Evolutionary conservation across 2,888 invertebrate genomes (phyloP), one percentile per base, ranked within the genome.

Genomic region (Carcina quercana): DNA sequence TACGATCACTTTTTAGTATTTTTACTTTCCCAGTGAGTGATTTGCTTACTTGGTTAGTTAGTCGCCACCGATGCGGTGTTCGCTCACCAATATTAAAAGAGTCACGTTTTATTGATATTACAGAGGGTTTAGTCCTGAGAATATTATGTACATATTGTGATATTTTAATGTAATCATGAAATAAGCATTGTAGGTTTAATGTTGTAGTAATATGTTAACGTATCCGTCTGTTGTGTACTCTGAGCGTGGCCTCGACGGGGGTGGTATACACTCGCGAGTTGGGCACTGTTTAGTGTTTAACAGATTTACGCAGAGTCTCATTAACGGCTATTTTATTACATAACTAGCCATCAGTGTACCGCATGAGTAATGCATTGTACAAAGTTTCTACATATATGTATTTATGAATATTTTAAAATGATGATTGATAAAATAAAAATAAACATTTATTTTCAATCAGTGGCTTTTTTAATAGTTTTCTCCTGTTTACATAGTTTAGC

Each of bases 61-160:
- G n/a, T n/a, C n/a, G n/a, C n/a, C n/a, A n/a, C n/a, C n/a, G n/a
- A n/a, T n/a, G n/a, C n/a, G n/a, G n/a, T n/a, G n/a, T n/a, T 61
- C 59, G 54, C 61, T 53, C 60, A 56, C 55, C 51, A 54, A 56
- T 59, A 37, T 57, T 41, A 43, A 28, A 35, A n/a, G n/a, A n/a
- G n/a, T n/a, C n/a, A n/a, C n/a, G n/a, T n/a, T n/a, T n/a, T 42
- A 75, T 76, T 38, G 45, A 76, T 76, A 74, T 73, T 75, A 69
- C 61, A 54, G 62, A 67, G 57, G n/a, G 65, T 73, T 34, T 35
- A 55, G 71, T 69, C 58, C 66, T 59, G 63, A 60, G 61, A 65
- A 67, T 72, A 69, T 70, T 74, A 59, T 82, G 80, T 82, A 82
- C 76, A 82, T 82, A 82, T 72, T 80, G 82, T 82, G 82, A 82